Evolutionary conservation across 2,888 invertebrate species (phyloP), one percentile per base, ranked within the genome.

Genomic region (Drosophila aldrichi): DNA sequence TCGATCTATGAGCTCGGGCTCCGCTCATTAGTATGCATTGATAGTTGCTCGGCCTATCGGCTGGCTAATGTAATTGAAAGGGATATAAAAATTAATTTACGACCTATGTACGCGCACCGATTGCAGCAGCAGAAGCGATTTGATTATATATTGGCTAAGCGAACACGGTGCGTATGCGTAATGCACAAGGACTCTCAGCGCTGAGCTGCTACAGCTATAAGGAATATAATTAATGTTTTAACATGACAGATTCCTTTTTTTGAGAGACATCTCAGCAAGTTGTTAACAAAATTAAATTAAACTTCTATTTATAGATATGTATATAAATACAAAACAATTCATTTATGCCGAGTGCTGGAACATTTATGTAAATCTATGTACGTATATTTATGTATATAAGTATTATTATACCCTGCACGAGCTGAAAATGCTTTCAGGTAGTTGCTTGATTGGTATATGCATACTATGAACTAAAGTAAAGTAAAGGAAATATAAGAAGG

Each of bases 11-110:
- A 20, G 34, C 49, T 9, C 29, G 8, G 29, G 8, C 8, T 38
- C 41, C 68, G 68, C 59, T 72, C 59, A 76, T 76, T 76, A 68
- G 76, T 76, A 76, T 76, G 67, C 77, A 72, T 72, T 62, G 72
- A 77, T 73, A 73, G 77, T 64, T 60, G 69, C 43, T 34, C 32
- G 54, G 43, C 54, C 56, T 66, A 68, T 66, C 63, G 63, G 49
- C n/a, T 38, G 46, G 36, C 60, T 41, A 72, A 76, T 70, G 77
- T 81, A 81, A 79, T 81, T 79, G 76, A 74, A 81, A 74, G 54
- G 81, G 69, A 79, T 72, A 83, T 81, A 72, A 73, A 82, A 84
- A 72, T 75, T 79, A 79, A 83, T 85, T 85, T 82, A 85, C 77
- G 82, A 78, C 63, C 64, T 73, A 69, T 55, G 67, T 70, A 77